Percentiles rank a stretch among this genome's conserved stretches.
Evolutionary conservation across 1,140 invertebrate genomes (phyloP).

Genomic region (Pteromalus puparum): DNA sequence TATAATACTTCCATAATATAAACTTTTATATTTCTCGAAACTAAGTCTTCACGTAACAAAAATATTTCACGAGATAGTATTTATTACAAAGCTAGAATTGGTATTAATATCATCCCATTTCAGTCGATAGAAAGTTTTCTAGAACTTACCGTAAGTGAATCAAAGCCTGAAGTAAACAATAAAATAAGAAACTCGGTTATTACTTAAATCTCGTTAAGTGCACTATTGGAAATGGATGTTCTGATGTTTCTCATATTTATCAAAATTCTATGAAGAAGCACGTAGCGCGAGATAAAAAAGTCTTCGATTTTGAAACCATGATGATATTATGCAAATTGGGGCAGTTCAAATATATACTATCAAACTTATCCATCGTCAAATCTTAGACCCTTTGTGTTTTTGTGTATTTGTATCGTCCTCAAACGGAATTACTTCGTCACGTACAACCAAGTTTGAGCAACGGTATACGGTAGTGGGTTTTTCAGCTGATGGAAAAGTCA

Average conservation of each 20-base stretch:
- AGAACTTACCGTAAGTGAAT: too few relatives aligned
- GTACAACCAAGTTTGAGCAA: slow-evolving; percentile 10
- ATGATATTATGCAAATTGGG: background rate
- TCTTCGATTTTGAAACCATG: background rate
- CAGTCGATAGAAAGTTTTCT: too few relatives aligned
- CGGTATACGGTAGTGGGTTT: background rate
- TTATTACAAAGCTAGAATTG: too few relatives aligned
- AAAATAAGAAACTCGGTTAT: background rate
- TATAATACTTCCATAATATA: too few relatives aligned
- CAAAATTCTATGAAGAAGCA: too few relatives aligned
- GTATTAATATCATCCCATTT: too few relatives aligned
- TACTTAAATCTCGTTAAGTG: background rate
- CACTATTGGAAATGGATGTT: background rate
- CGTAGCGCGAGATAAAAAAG: background rate
- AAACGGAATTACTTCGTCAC: slow-evolving; percentile 16
- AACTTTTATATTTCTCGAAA: too few relatives aligned
- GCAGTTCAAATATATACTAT: background rate
- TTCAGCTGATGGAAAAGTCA: slow-evolving; percentile 39
- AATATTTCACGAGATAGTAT: too few relatives aligned
- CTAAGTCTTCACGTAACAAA: too few relatives aligned
- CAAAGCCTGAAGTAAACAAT: background rate
- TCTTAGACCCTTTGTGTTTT: background rate
- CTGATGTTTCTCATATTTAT: background rate
- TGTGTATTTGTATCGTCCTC: background rate
- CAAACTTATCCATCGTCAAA: background rate